Conservation (phyloP, 1,140 invertebrate species). For the Drosophila nigrodunni region DNA sequence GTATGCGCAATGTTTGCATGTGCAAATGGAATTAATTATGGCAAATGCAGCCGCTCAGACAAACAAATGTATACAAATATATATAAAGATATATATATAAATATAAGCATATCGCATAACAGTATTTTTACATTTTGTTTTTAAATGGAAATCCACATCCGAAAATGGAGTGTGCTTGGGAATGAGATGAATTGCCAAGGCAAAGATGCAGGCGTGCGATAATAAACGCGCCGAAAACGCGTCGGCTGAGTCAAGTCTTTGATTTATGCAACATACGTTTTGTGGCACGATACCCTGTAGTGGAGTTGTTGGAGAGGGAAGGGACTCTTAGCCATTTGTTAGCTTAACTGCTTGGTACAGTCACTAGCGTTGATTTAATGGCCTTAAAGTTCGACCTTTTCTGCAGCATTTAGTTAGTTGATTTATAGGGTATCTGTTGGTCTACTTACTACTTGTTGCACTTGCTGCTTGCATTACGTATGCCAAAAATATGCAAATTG, state of each 20-base stretch:
- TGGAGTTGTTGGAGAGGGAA: no score
- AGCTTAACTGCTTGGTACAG: no score
- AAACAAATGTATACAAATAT: slow-evolving; percentile 9
- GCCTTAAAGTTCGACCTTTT: no score
- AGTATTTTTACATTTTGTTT: background rate
- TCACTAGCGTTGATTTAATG: no score
- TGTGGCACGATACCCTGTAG: slow-evolving; percentile 26
- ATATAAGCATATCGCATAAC: slow-evolving; percentile 7
- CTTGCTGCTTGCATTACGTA: slow-evolving; percentile 67
- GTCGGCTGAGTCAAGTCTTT: slow-evolving; percentile 42
- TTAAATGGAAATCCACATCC: slow-evolving; percentile 29
- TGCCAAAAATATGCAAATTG: slow-evolving; percentile 81
- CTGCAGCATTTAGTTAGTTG: no score
- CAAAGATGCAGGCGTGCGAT: slow-evolving; percentile 67
- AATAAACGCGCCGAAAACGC: slow-evolving; percentile 63
- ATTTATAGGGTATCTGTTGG: slow-evolving; percentile 15
- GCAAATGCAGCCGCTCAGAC: slow-evolving; percentile 29
- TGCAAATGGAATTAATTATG: slow-evolving; percentile 78
- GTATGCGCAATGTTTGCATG: slow-evolving; percentile 74
- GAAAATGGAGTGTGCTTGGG: slow-evolving; percentile 67
- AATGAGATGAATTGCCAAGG: slow-evolving; percentile 73
- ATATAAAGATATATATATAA: no score
- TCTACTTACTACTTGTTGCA: background rate
- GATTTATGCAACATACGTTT: slow-evolving; percentile 66
- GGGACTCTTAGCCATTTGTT: background rate